Conservation (phyloP, 2,888 invertebrate genomes). For the Ochropacha duplaris region DNA sequence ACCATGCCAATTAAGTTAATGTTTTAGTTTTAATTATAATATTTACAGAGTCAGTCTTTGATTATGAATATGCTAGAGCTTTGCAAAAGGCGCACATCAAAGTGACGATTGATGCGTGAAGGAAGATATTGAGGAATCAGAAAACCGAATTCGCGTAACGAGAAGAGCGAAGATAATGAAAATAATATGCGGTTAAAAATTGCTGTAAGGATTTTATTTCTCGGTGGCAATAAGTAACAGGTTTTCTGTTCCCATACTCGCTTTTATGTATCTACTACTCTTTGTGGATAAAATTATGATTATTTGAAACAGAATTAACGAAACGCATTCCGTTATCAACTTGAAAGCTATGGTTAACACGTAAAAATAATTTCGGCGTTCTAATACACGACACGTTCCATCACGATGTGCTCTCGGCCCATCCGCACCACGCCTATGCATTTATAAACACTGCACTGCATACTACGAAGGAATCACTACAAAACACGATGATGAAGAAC, state of each 20-base stretch:
- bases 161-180: constrained; percentile 8
- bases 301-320: not conserved
- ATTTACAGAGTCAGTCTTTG: not conserved
- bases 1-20: not conserved
- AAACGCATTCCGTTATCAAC: constrained; percentile 2
- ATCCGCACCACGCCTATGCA: constrained; percentile 45
- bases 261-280: too few relatives aligned
- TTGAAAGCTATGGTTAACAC: constrained; percentile 19
- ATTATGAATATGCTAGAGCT: not conserved
- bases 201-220: not conserved
- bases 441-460: constrained; percentile 29
- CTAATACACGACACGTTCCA: constrained; percentile 43
- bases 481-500: not conserved
- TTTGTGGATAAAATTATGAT: not conserved
- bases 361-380: constrained; percentile 55
- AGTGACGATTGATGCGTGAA: not conserved
- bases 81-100: not conserved
- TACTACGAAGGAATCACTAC: constrained; percentile 9
- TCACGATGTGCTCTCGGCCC: constrained; percentile 40
- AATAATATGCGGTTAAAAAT: not conserved
- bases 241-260: too few relatives aligned
- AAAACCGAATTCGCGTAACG: not conserved
- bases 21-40: not conserved
- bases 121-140: not conserved
- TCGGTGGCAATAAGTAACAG: too few relatives aligned